Conservation (phyloP, 2,888 invertebrate species). For the Parelbella ahira region DNA sequence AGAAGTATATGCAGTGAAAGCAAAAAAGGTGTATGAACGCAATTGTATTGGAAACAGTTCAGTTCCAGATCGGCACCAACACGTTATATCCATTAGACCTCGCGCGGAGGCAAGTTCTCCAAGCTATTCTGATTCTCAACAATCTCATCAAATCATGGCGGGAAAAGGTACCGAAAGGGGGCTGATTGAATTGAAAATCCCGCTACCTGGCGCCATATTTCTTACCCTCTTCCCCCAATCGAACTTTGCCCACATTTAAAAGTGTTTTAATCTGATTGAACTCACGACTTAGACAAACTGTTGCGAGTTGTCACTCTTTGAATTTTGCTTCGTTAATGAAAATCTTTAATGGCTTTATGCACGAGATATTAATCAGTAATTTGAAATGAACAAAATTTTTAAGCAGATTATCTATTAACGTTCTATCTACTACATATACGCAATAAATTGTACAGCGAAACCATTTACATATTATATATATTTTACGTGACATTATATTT, state of each 20-base stretch:
- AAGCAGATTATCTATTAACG: too few species aligned
- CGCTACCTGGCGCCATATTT: conserved; percentile 71
- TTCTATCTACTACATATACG: too few species aligned
- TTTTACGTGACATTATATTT: too few species aligned
- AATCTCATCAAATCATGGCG: conserved; percentile 75
- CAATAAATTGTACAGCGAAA: too few species aligned
- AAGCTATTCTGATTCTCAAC: conserved; percentile 71
- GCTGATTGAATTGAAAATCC: conserved; percentile 76
- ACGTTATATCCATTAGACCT: conserved; percentile 59
- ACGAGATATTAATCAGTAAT: conserved; percentile 8
- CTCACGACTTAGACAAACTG: conserved; percentile 69
- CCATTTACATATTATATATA: too few species aligned
- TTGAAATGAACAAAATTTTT: too few species aligned
- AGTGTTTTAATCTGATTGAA: conserved; percentile 79
- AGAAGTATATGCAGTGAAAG: too few species aligned
- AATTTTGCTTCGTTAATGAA: conserved; percentile 13
- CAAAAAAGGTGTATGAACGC: too few species aligned
- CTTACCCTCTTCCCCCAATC: conserved; percentile 69
- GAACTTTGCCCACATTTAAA: conserved; percentile 75
- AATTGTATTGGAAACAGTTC: conserved; percentile 32
- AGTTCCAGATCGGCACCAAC: conserved; percentile 36
- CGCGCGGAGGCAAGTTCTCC: conserved; percentile 49
- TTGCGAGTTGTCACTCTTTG: conserved; percentile 24
- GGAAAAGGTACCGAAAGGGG: conserved; percentile 64
- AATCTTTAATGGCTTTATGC: conserved; percentile 17